These are phyloP conservation scores for Drosophila subsilvestris DNA, from an alignment of 2,888 invertebrate genomes.

Conservation along the genomic window DNA sequence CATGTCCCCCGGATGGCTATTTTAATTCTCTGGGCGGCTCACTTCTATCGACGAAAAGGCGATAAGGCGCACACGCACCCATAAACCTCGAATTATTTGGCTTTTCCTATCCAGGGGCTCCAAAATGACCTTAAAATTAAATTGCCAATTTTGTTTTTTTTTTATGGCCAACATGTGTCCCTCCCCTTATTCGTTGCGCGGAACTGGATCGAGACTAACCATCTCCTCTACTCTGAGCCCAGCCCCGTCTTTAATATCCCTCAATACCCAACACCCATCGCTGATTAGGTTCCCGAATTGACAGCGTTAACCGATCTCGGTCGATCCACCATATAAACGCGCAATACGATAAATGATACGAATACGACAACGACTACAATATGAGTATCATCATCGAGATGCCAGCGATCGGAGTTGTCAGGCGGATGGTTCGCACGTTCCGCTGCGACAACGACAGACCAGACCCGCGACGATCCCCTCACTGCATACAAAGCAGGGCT, in stretches of 20 bases:
- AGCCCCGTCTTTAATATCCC: slow-evolving; percentile 6
- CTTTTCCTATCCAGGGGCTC: slow-evolving; percentile 39
- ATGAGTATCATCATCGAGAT: slow-evolving; percentile 8
- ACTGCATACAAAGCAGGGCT: slow-evolving; percentile 72
- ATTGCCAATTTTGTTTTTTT: slow-evolving; percentile 57
- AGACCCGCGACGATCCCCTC: slow-evolving; percentile 44
- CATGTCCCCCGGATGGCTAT: slow-evolving; percentile 56
- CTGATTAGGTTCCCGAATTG: slow-evolving; percentile 13
- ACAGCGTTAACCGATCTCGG: background rate
- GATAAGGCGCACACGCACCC: slow-evolving; percentile 76
- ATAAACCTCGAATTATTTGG: slow-evolving; percentile 67
- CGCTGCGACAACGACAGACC: slow-evolving; percentile 1
- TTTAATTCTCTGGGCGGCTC: slow-evolving; percentile 62
- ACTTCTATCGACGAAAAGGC: slow-evolving; percentile 56
- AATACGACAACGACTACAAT: slow-evolving; percentile 12
- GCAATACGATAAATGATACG: slow-evolving; percentile 5
- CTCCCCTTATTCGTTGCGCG: slow-evolving; percentile 6
- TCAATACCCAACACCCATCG: slow-evolving; percentile 16
- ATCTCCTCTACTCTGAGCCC: background rate
- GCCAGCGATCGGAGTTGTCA: slow-evolving; percentile 34
- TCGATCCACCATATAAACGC: background rate
- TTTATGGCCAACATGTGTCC: slow-evolving; percentile 67
- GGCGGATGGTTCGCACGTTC: slow-evolving; percentile 36
- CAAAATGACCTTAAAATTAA: slow-evolving; percentile 68
- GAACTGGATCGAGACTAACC: background rate